Evolutionary conservation across 2,797 vertebrate genomes (phyloP), one percentile per base, ranked within the genome.

Genomic region (Crocodylus rhombifer): DNA sequence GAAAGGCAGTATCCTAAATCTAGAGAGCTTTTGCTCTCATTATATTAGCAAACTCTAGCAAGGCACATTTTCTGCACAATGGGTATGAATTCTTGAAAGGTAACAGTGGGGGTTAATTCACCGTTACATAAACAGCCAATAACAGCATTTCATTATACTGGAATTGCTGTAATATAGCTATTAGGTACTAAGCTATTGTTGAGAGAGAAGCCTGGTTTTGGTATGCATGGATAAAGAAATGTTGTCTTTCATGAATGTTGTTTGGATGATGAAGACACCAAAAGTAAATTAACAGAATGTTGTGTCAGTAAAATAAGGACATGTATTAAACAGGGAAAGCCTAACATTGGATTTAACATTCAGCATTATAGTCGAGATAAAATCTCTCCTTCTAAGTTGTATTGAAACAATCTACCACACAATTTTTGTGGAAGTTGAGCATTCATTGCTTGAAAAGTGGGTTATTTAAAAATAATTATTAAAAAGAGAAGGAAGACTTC

Each of bases 61-160:
- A 91, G 80, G 93, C 33, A 58, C 62, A 4, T 80, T 90, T 65
- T 82, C 57, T 86, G 87, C 5, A 0, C 86, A 57, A 4, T 51
- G 83, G 80, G 63, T 95, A 74, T 88, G 75, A 93, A 87, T 95
- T 95, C 93, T 87, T 94, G 90, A 93, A 91, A 93, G 93, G 86
- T 94, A 77, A 82, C 60, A 2, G 76, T 95, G 91, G 86, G 95
- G 94, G 94, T 97, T 97, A 95, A 94, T 92, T 94, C 89, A 62
- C 79, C 92, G 87, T 97, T 96, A 95, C 71, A 81, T 95, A 97
- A 95, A 96, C 90, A 94, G 82, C 88, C 80, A 91, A 17, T 93
- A 94, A 91, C 91, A 91, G 90, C 75, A 61, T 86, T 92, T 86
- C 25, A 80, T 80, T 94, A 63, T 64, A n/a, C 76, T 90, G 88